Conservation (phyloP, 2,797 vertebrate genomes). For the Borostomias antarcticus region DNA sequence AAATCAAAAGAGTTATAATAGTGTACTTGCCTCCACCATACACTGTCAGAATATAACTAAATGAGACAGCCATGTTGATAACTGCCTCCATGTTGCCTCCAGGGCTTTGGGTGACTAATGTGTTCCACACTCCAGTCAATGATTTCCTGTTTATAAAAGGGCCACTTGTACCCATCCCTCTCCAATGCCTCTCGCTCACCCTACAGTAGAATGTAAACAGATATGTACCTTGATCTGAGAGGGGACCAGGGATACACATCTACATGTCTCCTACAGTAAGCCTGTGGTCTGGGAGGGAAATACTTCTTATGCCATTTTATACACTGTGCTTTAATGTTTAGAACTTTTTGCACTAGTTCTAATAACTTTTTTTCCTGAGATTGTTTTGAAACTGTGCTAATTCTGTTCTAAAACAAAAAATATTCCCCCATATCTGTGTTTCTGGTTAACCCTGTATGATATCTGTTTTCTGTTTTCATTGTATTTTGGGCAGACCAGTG, state of each 20-base stretch:
- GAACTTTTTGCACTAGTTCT: slow-evolving; percentile 86
- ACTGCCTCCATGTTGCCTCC: not conserved
- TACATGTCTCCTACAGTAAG: slow-evolving; percentile 53
- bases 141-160: slow-evolving; percentile 16
- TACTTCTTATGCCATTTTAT: slow-evolving; percentile 85
- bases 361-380: slow-evolving; percentile 78
- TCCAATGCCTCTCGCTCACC: slow-evolving; percentile 8
- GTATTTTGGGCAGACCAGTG: slow-evolving; percentile 77
- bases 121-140: not conserved
- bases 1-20: too few relatives aligned
- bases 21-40: too few relatives aligned
- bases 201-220: slow-evolving; percentile 21
- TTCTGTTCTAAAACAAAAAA: slow-evolving; percentile 79
- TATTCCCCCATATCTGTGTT: slow-evolving; percentile 83
- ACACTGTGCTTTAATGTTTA: slow-evolving; percentile 88
- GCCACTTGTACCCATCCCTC: slow-evolving; percentile 34
- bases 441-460: slow-evolving; percentile 83
- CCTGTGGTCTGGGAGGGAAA: slow-evolving; percentile 67
- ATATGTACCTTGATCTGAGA: not conserved
- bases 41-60: too few relatives aligned
- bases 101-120: not conserved
- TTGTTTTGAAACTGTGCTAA: slow-evolving; percentile 77
- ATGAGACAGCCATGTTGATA: too few relatives aligned
- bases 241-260: slow-evolving; percentile 2
- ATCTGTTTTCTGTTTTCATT: slow-evolving; percentile 82